These are phyloP conservation scores for Drosophila sulfurigaster DNA, from an alignment of 1,140 invertebrate genomes.

Conservation along the genomic window DNA sequence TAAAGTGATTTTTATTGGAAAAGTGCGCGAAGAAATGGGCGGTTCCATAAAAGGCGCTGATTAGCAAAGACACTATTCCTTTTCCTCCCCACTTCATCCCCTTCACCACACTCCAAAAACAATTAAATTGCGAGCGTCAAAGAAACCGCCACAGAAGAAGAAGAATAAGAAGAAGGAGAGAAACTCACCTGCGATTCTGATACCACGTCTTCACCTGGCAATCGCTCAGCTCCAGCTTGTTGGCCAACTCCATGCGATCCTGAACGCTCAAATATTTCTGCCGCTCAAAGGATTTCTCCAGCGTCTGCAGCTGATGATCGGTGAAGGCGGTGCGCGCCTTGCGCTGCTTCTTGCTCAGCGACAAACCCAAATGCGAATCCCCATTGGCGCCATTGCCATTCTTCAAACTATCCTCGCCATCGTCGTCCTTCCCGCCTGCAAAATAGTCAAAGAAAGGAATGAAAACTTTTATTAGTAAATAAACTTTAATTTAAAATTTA, in stretches of 20 bases:
- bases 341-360: conserved; percentile 95
- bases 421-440: conserved; percentile 83
- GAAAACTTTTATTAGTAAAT: neutral
- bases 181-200: conserved; percentile 92
- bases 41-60: conserved; percentile 75
- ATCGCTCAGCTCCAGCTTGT: conserved; percentile 97
- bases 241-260: conserved; percentile 98
- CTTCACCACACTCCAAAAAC: too few relatives aligned
- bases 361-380: conserved; percentile 85
- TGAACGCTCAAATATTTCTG: conserved; percentile 99
- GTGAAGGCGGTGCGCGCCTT: conserved; percentile 99
- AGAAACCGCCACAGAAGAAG: conserved; percentile 73
- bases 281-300: conserved; percentile 98
- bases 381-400: conserved; percentile 69
- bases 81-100: neutral
- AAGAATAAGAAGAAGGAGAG: too few relatives aligned
- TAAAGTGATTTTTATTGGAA: conserved; percentile 76
- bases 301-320: conserved; percentile 97
- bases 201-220: conserved; percentile 99
- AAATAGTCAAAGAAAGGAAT: neutral
- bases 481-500: too few relatives aligned
- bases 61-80: conserved; percentile 48
- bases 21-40: conserved; percentile 80
- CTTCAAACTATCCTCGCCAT: conserved; percentile 77
- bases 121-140: conserved; percentile 86